Evolutionary conservation across 2,888 invertebrate species (phyloP).

Genomic region (Oegoconia quadripuncta): DNA sequence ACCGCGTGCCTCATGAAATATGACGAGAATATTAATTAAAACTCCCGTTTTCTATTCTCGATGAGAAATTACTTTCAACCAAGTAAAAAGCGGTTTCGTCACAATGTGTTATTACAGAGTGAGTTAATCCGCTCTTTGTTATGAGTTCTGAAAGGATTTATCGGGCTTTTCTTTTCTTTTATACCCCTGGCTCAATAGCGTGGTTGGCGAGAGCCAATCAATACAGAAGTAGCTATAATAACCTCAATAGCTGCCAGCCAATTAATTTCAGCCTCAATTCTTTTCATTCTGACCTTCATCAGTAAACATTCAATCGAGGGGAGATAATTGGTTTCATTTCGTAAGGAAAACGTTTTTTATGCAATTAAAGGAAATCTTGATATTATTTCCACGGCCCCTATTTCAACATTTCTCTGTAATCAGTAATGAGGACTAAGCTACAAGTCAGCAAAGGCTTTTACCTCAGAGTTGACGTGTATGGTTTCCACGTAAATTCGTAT

Average conservation of each 20-base stretch:
- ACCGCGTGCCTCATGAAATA: slow-evolving; percentile 18
- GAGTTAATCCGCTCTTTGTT: slow-evolving; percentile 60
- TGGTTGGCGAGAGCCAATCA: slow-evolving; percentile 34
- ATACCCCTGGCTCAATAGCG: slow-evolving; percentile 36
- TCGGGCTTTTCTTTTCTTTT: slow-evolving; percentile 43
- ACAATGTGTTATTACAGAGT: slow-evolving; percentile 55
- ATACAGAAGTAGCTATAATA: slow-evolving; percentile 23
- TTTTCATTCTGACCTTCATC: neutral
- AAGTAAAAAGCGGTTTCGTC: slow-evolving; percentile 43
- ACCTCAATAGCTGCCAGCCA: slow-evolving; percentile 19
- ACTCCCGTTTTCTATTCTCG: slow-evolving; percentile 27
- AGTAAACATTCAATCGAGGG: slow-evolving; percentile 9
- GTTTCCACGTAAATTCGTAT: slow-evolving; percentile 1
- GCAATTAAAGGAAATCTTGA: too few species aligned
- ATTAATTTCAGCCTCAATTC: slow-evolving; percentile 8
- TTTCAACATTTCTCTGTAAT: slow-evolving; percentile 9
- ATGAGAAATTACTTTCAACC: slow-evolving; percentile 35
- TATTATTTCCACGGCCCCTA: neutral
- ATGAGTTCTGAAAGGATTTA: slow-evolving; percentile 55
- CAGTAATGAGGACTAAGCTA: slow-evolving; percentile 21
- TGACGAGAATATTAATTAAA: slow-evolving; percentile 37
- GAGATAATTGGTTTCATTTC: slow-evolving; percentile 7
- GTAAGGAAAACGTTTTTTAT: neutral
- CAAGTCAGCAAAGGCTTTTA: slow-evolving; percentile 14
- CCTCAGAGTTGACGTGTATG: slow-evolving; percentile 7